Base-by-base conservation (phyloP, 2,888 invertebrate genomes). In the Parnassius mnemosyne region DNA sequence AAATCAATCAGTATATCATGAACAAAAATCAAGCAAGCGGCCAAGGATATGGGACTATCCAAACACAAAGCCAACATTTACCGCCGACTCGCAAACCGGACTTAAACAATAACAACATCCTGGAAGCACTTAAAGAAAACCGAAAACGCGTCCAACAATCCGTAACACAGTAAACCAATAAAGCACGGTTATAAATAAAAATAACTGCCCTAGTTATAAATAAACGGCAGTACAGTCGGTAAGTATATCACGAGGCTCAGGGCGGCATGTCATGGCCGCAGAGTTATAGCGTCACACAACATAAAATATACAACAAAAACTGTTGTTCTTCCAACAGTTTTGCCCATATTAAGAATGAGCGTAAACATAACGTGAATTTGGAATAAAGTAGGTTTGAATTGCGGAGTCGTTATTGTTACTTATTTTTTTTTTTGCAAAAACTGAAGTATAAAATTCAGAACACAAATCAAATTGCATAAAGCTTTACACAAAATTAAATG, bases 301-400 rank as follows among this genome's bases (percentile, higher is more conserved):
- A 89, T 90, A 89, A 89, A 89, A 89, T 90, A 88, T 87, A 89
- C 87, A 88, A 77, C 81, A 80, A 78, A 89, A 90, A 90, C 89
- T 89, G 89, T 89, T 90, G 89, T 89, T 88, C 85, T 85, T 86
- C 87, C 88, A 90, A 89, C 90, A 88, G 89, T 90, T 89, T 89
- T 89, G 88, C 83, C 87, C 91, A 90, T 91, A 91, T 91, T 90
- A 89, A 89, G 88, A 89, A 89, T 86, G 89, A 87, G 87, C 87
- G 83, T 86, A 88, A 89, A 88, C 89, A 88, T 87, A 89, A 89
- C 86, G 87, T 83, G 87, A 85, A 86, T 87, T 86, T 79, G 83
- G 87, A 83, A 84, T 77, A 81, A 69, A 58, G 71, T 59, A 54
- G 64, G 55, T 57, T 65, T 65, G 57, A 68, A 53, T 59, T 43